Percentiles rank a stretch among this genome's conserved stretches.
Evolutionary conservation across 2,888 invertebrate genomes (phyloP).

Genomic region (Lasioglossum oenotherae): DNA sequence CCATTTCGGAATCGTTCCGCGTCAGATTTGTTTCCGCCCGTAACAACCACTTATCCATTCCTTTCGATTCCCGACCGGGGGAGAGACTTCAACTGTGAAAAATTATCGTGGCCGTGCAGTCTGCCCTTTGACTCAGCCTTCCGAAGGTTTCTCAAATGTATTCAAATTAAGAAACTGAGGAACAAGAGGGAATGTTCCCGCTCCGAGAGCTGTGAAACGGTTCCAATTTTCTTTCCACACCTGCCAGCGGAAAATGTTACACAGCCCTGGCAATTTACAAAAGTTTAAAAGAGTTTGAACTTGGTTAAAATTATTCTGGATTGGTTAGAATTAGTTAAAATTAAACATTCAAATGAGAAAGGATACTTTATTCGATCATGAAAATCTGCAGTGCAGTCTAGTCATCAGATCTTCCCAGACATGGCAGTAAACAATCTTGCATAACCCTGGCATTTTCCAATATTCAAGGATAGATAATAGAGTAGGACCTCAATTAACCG

Average conservation of each 20-base stretch:
- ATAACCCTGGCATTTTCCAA: background rate
- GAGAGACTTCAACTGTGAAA: background rate
- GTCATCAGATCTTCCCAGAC: too few relatives aligned
- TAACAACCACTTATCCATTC: conserved; percentile 37
- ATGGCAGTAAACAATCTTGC: background rate
- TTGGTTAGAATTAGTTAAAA: background rate
- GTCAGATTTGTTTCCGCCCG: conserved; percentile 61
- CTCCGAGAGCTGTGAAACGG: background rate
- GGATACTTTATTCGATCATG: background rate
- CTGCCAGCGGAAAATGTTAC: background rate
- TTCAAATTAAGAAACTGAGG: background rate
- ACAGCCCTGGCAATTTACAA: background rate
- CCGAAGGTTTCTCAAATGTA: background rate
- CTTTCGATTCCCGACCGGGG: background rate
- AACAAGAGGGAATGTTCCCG: background rate
- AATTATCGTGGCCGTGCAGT: background rate
- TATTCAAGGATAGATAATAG: background rate
- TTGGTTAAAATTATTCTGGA: background rate
- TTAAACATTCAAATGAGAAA: background rate
- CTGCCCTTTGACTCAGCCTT: conserved; percentile 1
- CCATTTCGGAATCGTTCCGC: conserved; percentile 61
- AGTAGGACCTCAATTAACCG: too few relatives aligned
- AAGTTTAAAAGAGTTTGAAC: background rate
- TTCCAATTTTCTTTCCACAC: background rate
- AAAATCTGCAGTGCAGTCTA: background rate